Percentiles rank a stretch among this genome's conserved stretches.
Conservation (phyloP, 2,888 invertebrate species). For the Microdon myrmicae region DNA sequence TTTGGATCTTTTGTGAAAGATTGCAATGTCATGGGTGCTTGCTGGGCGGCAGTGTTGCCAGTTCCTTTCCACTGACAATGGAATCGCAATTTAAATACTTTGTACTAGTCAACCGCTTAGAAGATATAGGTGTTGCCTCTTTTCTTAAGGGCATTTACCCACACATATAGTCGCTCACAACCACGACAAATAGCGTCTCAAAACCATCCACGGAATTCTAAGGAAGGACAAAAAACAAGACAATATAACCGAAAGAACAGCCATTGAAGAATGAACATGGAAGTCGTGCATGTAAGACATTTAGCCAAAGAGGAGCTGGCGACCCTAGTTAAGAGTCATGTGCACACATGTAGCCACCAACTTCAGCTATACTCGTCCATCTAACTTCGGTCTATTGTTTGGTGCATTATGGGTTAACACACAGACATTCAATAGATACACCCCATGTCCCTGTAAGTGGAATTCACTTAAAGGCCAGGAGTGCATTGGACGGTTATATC, state of each 20-base stretch:
- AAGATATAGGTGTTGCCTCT: too few relatives aligned
- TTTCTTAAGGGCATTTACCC: too few relatives aligned
- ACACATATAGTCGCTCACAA: too few relatives aligned
- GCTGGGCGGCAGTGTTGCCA: constrained; percentile 1
- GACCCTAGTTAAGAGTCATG: constrained; percentile 31
- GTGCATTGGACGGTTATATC: constrained; percentile 28
- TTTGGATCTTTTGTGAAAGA: constrained; percentile 4
- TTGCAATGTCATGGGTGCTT: constrained; percentile 37
- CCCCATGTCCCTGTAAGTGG: constrained; percentile 30
- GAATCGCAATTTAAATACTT: constrained; percentile 31
- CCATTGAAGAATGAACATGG: constrained; percentile 44
- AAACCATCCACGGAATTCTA: too few relatives aligned
- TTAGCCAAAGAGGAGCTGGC: constrained; percentile 29
- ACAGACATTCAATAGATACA: constrained; percentile 1
- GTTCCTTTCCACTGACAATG: constrained; percentile 17
- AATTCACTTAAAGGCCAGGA: constrained; percentile 26
- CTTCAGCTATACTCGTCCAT: too few relatives aligned
- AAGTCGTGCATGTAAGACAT: constrained; percentile 47
- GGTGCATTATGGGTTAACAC: constrained; percentile 23
- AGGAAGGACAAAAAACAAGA: too few relatives aligned
- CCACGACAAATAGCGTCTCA: too few relatives aligned
- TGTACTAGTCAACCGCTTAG: too few relatives aligned
- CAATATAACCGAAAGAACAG: constrained; percentile 11
- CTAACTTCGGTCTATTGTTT: constrained; percentile 23
- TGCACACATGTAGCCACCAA: constrained; percentile 2